Evolutionary conservation across 1,140 invertebrate genomes (phyloP), one percentile per base, ranked within the genome.

Genomic region (Drosophila grimshawi): DNA sequence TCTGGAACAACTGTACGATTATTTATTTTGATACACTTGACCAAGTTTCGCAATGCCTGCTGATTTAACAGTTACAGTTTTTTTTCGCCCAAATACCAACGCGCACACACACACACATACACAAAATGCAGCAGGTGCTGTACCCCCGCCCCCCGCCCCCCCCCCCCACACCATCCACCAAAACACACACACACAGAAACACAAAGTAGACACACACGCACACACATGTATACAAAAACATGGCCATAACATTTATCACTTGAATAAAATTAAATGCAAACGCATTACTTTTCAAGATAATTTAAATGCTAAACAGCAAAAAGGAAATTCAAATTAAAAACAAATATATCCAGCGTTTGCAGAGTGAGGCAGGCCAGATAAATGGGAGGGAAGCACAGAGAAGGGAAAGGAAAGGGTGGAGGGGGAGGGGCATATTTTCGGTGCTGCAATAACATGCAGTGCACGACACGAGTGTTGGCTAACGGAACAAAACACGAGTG

Each of bases 21-120:
- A 64, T 74, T 86, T 89, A 80, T 86, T 88, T 86, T 89, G 73
- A 67, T 80, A 80, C 73, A 88, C 83, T 88, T 89, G 83, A 88
- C 83, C 83, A 88, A 88, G 67, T 85, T 88, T 89, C 68, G 68
- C 65, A 62, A n/a, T 48, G 39, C 32, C 39, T 80, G 59, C 63
- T 63, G 68, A 83, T 74, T 77, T 77, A 68, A 77, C 55, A 80
- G 75, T 76, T 61, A 66, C 61, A 45, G 68, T 70, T 67, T 62
- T 62, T 19, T 19, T 56, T 55, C n/a, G 27, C 19, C 51, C 39
- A 63, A 43, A 60, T 55, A 51, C 62, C 51, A 48, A 43, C 59
- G 56, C 27, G 65, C 30, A 48, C 30, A 48, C 37, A 63, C 45
- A 65, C 37, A 56, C 6, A 11, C 8, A 51, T 4, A 45, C 49